Base-by-base conservation (phyloP, 2,797 vertebrate species). In the Spondyliosoma cantharus region DNA sequence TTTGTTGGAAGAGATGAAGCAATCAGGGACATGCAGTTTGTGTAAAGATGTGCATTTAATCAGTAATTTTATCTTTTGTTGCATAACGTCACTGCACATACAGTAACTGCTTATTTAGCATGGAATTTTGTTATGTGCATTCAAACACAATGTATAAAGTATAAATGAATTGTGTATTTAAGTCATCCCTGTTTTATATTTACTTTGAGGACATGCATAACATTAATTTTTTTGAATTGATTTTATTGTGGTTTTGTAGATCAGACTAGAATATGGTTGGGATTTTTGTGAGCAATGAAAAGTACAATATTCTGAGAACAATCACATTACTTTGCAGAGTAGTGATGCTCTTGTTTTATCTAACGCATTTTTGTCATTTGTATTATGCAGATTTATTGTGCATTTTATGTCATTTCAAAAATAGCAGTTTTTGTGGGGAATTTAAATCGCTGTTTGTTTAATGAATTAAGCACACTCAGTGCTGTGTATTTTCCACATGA, bases 311-410 rank as follows among this genome's bases (percentile, higher is more conserved):
- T 19, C 0, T 9, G 27, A 1, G 2, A 32, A 22, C 4, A 66
- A 58, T 46, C 13, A 32, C 22, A 65, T 65, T 19, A 14, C 9
- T 57, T 49, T 60, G 45, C 9, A 71, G 13, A 62, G 7, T 52
- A 60, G 43, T 56, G 14, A 64, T 79, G 43, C 71, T 57, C 24
- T 56, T 13, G 14, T 49, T 77, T 52, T 42, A 54, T 50, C 22
- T 32, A 2, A 52, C 52, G 27, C 0, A 57, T n/a, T 27, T 50
- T 50, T 60, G 1, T 7, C 9, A 20, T 66, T 60, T 74, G 49
- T 70, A 24, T 73, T 60, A 56, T 77, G 70, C 22, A 60, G 46
- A 37, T 78, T 7, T 75, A 9, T 68, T 29, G 25, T 72, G 45
- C 7, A 50, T 7, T 37, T 19, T 50, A 27, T 65, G 12, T 2